Evolutionary conservation across 2,113 vertebrate genomes (phyloP).

Genomic region (Dolichallabes microphthalmus): DNA sequence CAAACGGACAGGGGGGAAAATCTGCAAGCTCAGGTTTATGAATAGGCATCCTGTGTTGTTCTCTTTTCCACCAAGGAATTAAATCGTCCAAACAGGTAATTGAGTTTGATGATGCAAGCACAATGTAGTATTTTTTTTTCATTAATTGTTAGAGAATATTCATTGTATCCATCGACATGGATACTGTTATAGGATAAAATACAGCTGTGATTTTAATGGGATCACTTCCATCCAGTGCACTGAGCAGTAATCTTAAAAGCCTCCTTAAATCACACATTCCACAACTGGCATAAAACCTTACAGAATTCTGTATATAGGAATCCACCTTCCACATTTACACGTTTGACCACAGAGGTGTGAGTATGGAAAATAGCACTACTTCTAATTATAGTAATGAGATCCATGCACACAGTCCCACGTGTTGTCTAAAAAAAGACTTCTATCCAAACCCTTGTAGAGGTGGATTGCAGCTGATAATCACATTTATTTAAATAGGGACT

Average conservation of each 20-base stretch:
- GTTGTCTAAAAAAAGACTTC: background rate
- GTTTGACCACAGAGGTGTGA: constrained; percentile 1
- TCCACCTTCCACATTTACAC: background rate
- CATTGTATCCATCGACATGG: background rate
- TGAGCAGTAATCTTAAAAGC: background rate
- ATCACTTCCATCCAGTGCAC: background rate
- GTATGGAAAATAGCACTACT: background rate
- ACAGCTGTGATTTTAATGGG: background rate
- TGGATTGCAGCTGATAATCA: constrained; percentile 3
- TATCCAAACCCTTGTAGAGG: background rate
- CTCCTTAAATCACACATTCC: background rate
- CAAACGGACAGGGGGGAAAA: background rate
- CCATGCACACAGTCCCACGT: background rate
- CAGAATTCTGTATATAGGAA: background rate
- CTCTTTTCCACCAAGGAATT: background rate
- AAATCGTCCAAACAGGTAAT: background rate
- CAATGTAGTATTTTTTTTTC: background rate
- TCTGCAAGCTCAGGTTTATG: background rate
- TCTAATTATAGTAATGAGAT: constrained; percentile 13
- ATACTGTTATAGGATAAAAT: background rate
- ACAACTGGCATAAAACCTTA: background rate
- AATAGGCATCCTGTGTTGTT: background rate
- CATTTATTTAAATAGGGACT: constrained; percentile 43
- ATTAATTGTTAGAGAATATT: background rate
- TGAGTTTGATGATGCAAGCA: background rate